These are phyloP conservation scores for Nasonia longicornis DNA, from an alignment of 1,140 invertebrate species.

Conservation along the genomic window DNA sequence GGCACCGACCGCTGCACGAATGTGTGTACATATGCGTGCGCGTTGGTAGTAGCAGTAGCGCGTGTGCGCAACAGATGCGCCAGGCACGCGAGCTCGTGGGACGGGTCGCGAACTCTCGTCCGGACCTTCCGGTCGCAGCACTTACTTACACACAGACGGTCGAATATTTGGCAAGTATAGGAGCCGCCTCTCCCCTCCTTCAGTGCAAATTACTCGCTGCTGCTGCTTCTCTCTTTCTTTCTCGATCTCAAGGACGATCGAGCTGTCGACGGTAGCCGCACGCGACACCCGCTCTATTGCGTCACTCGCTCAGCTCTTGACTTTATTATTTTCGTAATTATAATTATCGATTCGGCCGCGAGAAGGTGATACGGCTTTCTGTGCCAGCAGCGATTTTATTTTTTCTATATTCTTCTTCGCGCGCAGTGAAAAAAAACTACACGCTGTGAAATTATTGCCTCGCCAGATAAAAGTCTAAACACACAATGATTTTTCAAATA, in stretches of 20 bases:
- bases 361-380: neutral
- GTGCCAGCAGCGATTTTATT: no score
- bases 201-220: slow-evolving; percentile 14
- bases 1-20: no score
- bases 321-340: slow-evolving; percentile 28
- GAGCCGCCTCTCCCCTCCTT: slow-evolving; percentile 19
- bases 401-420: no score
- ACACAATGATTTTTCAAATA: slow-evolving; percentile 4
- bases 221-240: slow-evolving; percentile 29
- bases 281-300: slow-evolving; percentile 25
- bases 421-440: no score
- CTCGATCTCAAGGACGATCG: slow-evolving; percentile 21
- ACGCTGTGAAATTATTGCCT: neutral
- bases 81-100: slow-evolving; percentile 62
- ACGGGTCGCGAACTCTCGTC: slow-evolving; percentile 61
- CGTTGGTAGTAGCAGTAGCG: slow-evolving; percentile 34
- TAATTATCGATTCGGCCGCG: slow-evolving; percentile 28
- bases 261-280: slow-evolving; percentile 4
- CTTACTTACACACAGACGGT: slow-evolving; percentile 47
- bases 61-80: slow-evolving; percentile 67
- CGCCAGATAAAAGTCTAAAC: neutral
- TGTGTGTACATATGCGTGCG: neutral
- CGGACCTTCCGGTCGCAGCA: slow-evolving; percentile 55
- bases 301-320: neutral
- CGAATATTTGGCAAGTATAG: slow-evolving; percentile 59